Evolutionary conservation across 2,888 invertebrate species (phyloP).

Genomic region (Drosophila koepferae): DNA sequence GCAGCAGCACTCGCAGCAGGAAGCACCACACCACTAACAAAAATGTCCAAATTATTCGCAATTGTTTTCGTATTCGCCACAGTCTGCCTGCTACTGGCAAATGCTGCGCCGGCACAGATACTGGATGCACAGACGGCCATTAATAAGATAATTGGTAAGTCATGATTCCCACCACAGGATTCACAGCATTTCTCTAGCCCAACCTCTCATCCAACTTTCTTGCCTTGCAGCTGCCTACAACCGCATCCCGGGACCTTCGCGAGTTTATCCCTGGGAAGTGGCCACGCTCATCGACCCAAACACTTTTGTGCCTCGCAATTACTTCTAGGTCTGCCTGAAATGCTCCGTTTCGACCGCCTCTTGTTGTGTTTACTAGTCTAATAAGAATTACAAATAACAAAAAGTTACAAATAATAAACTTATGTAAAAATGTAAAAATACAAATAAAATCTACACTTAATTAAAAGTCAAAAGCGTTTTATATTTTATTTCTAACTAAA

Average conservation of each 20-base stretch:
- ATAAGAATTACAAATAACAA: constrained; percentile 16
- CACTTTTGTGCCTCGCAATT: constrained; percentile 50
- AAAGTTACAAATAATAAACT: background rate
- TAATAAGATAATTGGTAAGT: constrained; percentile 70
- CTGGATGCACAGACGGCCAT: constrained; percentile 68
- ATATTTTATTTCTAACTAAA: background rate
- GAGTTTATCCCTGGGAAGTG: constrained; percentile 64
- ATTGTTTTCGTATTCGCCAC: constrained; percentile 51
- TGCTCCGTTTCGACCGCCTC: constrained; percentile 14
- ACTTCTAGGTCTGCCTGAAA: constrained; percentile 23
- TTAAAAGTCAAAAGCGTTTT: background rate
- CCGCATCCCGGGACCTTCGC: constrained; percentile 58
- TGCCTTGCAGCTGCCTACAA: constrained; percentile 63
- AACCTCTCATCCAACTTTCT: background rate
- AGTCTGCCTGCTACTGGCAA: constrained; percentile 51
- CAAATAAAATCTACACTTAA: background rate
- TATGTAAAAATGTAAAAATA: background rate
- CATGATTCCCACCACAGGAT: no score
- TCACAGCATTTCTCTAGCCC: no score
- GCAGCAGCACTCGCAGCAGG: constrained; percentile 7
- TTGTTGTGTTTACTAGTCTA: constrained; percentile 37
- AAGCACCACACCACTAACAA: constrained; percentile 5
- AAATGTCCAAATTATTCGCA: constrained; percentile 61
- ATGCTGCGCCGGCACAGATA: constrained; percentile 46
- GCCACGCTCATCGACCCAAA: constrained; percentile 65